Conservation (phyloP, 2,113 vertebrate species). For the Albula glossodonta region DNA sequence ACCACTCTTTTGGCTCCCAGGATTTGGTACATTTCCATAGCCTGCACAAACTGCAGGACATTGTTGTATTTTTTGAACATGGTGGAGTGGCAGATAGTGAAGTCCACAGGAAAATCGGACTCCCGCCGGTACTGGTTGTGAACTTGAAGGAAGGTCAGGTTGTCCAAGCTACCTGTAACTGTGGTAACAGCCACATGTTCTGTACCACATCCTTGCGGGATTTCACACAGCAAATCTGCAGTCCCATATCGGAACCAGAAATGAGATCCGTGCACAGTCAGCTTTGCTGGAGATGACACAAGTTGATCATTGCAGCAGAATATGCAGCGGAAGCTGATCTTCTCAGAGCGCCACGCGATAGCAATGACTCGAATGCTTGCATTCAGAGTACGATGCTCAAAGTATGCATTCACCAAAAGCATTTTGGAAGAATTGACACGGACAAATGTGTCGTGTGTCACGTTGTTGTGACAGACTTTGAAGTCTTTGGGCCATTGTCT, state of each 20-base stretch:
- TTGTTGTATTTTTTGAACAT: constrained; percentile 69
- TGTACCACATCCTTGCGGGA: constrained; percentile 5
- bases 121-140: constrained; percentile 53
- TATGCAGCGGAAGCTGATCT: constrained; percentile 19
- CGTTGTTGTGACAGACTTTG: background rate
- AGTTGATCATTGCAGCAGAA: constrained; percentile 34
- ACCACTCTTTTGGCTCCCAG: constrained; percentile 66
- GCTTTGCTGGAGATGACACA: constrained; percentile 20
- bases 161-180: constrained; percentile 49
- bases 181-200: constrained; percentile 46
- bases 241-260: constrained; percentile 65
- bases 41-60: constrained; percentile 68
- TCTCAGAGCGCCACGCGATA: constrained; percentile 35
- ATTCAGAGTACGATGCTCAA: background rate
- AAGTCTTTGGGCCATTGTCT: background rate
- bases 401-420: background rate
- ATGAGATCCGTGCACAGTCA: constrained; percentile 60
- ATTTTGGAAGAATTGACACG: background rate
- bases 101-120: constrained; percentile 44
- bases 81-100: constrained; percentile 73
- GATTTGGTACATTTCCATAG: constrained; percentile 69
- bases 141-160: constrained; percentile 39
- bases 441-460: background rate
- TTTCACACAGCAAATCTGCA: constrained; percentile 42
- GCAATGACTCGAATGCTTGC: constrained; percentile 35